Base-by-base conservation (phyloP, 1,140 invertebrate genomes). In the Ips nitidus region DNA sequence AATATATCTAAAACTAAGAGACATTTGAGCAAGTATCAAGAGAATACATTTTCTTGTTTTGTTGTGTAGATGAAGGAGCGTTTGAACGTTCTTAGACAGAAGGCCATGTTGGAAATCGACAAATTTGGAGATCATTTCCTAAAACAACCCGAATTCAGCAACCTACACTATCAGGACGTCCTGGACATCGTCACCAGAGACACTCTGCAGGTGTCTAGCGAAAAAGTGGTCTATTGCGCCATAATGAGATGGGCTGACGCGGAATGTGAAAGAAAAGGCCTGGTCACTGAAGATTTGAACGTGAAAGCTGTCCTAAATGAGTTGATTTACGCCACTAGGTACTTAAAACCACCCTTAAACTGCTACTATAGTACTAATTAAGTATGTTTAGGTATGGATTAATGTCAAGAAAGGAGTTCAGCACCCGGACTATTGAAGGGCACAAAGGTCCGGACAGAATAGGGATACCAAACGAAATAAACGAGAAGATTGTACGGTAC, bases 61-160 rank as follows among this genome's bases (percentile, higher is more conserved):
- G 22, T 8, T 37, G 39, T 59, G 6, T 43, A 68, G 66, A 70
- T 65, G 43, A 69, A 73, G 59, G 73, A 78, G 56, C 66, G 77
- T 43, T 70, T 75, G 0, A 70, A 76, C 41, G 69, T 74, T 43
- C 58, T 80, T n/a, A 70, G 76, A 40, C 69, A 80, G 53, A 79
- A 79, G 52, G 77, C 76, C 55, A 73, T 80, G 8, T 62, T 75
- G 39, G 77, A 75, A 57, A 79, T 80, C 52, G 78, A 80, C 57
- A 76, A 73, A 50, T 60, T 79, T 41, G 78, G 76, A 4, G 79
- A 80, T 61, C 74, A 70, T 60, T 57, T 79, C 7, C 55, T 80
- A 40, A 75, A 74, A 69, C 72, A 78, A 42, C 72, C 71, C 22
- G 77, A 78, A 62, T 71, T 80, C 42, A 37, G 75, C n/a, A 70